A percentile compares a stretch with the other conserved stretches of the same genome.
Evolutionary conservation across 1,140 invertebrate genomes (phyloP).

Genomic region (Arctopsyche grandis): DNA sequence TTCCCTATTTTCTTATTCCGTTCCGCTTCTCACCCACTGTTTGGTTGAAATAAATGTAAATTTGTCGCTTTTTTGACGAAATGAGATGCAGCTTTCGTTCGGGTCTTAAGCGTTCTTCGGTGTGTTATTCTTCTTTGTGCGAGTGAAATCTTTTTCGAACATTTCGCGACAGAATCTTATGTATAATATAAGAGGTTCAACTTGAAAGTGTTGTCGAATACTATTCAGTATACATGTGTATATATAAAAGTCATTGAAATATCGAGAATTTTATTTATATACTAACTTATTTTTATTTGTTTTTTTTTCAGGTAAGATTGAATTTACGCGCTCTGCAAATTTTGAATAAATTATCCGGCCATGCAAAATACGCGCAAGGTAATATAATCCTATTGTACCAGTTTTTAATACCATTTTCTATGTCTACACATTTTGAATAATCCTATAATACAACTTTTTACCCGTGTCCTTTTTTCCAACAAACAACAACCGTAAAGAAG

Average conservation of each 20-base stretch:
- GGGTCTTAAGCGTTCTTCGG: slow-evolving; percentile 18
- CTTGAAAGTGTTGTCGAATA: no score
- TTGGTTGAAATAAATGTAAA: neutral
- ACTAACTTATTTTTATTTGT: neutral
- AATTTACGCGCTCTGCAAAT: no score
- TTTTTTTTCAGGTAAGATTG: slow-evolving; percentile 3
- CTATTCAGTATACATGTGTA: no score
- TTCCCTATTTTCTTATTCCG: neutral
- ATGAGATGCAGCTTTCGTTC: slow-evolving; percentile 16
- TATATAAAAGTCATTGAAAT: no score
- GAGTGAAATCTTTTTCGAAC: neutral
- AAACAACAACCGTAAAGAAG: no score
- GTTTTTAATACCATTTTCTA: no score
- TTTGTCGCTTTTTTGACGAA: slow-evolving; percentile 5
- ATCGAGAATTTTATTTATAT: neutral
- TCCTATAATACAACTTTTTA: no score
- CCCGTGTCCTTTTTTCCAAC: no score
- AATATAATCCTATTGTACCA: no score
- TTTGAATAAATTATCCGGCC: no score
- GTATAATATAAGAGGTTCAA: neutral
- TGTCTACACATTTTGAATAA: no score
- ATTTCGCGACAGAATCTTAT: neutral
- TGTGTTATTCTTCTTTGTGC: neutral
- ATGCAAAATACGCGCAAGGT: no score
- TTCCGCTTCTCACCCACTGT: neutral